A percentile compares a stretch with the other conserved stretches of the same genome.
phyloP scores from a whole-genome alignment of 2,888 invertebrate genomes.

The Steinernema hermaphroditum region DNA sequence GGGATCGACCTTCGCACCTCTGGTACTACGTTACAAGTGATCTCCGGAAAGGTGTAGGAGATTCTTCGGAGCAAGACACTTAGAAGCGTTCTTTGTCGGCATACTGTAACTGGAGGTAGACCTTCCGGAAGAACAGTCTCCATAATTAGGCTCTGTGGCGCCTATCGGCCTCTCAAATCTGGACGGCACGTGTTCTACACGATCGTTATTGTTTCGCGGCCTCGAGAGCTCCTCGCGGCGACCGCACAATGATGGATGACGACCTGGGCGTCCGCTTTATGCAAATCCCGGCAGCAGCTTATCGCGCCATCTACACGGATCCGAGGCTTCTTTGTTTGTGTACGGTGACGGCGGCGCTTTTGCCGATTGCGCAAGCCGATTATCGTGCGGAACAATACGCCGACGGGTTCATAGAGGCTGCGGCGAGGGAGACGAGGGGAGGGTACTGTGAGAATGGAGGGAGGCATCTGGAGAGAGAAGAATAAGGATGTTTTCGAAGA shows the following conservation, averaged over 20 bases:
- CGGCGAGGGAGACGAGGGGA: background rate
- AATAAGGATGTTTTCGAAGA: background rate
- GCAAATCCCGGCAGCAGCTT: constrained; percentile 27
- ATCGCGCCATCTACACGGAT: constrained; percentile 26
- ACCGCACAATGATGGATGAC: constrained; percentile 30
- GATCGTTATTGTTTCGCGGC: constrained; percentile 16
- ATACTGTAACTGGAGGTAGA: too few relatives aligned
- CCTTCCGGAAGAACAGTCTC: too few relatives aligned
- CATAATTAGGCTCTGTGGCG: too few relatives aligned
- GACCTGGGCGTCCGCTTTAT: constrained; percentile 23
- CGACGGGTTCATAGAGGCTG: background rate
- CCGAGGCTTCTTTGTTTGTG: constrained; percentile 17
- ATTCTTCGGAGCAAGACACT: too few relatives aligned
- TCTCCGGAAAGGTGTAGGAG: too few relatives aligned
- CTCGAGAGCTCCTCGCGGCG: background rate
- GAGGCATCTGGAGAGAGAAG: too few relatives aligned
- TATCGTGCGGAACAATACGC: constrained; percentile 17
- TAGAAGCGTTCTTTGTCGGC: too few relatives aligned
- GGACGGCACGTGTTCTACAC: constrained; percentile 23
- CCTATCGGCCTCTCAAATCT: too few relatives aligned
- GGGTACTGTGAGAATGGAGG: background rate
- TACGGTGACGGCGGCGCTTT: constrained; percentile 9
- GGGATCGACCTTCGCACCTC: too few relatives aligned
- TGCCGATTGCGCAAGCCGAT: constrained; percentile 18
- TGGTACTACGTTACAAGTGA: too few relatives aligned